A percentile compares a stretch with the other conserved stretches of the same genome.
Conservation (phyloP, 2,113 vertebrate genomes). For the Chinchilla lanigera region DNA sequence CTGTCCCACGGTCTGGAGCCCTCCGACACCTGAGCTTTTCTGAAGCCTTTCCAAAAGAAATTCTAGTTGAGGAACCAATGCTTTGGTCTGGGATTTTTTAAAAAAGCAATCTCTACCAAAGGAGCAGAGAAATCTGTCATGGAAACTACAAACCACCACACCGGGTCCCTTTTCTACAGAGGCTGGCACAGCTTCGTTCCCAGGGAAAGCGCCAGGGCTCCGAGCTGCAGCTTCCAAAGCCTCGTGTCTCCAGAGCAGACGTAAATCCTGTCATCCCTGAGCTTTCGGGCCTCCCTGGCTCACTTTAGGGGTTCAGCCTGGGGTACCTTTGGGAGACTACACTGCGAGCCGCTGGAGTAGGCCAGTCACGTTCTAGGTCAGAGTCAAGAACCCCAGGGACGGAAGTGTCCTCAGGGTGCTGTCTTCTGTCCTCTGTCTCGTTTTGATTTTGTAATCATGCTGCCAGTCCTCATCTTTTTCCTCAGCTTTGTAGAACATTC, state of each 20-base stretch:
- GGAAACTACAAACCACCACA: background rate
- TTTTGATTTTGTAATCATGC: background rate
- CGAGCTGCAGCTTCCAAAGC: background rate
- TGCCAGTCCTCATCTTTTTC: background rate
- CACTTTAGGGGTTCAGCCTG: background rate
- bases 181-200: background rate
- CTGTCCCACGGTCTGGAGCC: background rate
- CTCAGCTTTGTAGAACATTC: background rate
- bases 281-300: background rate
- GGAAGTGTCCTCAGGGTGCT: background rate
- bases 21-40: background rate
- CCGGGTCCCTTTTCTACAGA: background rate
- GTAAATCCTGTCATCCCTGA: background rate
- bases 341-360: background rate
- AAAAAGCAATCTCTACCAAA: constrained; percentile 7
- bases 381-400: background rate
- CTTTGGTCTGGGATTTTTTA: background rate
- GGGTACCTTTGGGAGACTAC: background rate
- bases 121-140: constrained; percentile 25
- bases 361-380: background rate
- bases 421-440: background rate
- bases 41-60: constrained; percentile 20
- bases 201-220: background rate
- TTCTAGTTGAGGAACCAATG: constrained; percentile 16
- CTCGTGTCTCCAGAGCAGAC: background rate